Conservation (phyloP, 2,888 invertebrate species). For the Acrobasis consociella region DNA sequence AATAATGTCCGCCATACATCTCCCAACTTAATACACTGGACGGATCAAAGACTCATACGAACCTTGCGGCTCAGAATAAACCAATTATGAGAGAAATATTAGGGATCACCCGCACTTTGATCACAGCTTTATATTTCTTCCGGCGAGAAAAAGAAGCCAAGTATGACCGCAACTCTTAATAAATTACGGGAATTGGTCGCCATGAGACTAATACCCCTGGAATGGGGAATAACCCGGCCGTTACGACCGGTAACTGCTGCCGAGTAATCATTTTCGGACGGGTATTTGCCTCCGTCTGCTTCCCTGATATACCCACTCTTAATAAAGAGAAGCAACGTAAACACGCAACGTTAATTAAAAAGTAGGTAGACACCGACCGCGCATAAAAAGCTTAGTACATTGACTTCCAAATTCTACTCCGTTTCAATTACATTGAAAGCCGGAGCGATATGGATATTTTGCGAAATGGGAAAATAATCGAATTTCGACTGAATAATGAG, state of each 20-base stretch:
- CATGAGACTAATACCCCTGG: conserved; percentile 75
- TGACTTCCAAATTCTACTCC: conserved; percentile 63
- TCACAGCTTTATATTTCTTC: conserved; percentile 75
- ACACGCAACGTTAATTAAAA: conserved; percentile 40
- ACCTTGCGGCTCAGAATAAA: conserved; percentile 80
- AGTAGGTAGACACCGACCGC: conserved; percentile 26
- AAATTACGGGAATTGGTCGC: conserved; percentile 79
- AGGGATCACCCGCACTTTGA: conserved; percentile 79
- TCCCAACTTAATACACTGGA: conserved; percentile 77
- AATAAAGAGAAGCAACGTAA: conserved; percentile 54
- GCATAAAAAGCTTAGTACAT: conserved; percentile 48
- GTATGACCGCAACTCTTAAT: conserved; percentile 73
- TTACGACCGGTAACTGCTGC: conserved; percentile 73
- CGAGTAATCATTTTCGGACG: conserved; percentile 78
- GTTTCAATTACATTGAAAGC: conserved; percentile 79
- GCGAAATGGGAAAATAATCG: conserved; percentile 82
- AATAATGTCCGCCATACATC: conserved; percentile 76
- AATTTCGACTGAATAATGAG: conserved; percentile 81
- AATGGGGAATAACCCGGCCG: conserved; percentile 77
- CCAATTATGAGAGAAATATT: conserved; percentile 83
- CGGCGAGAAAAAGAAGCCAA: conserved; percentile 69
- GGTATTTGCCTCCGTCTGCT: conserved; percentile 76
- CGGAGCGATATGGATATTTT: conserved; percentile 81
- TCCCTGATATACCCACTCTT: conserved; percentile 62
- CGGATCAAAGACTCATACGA: conserved; percentile 80